Percentiles rank a stretch among this genome's conserved stretches.
Conservation (phyloP, 1,140 invertebrate species). For the Ooceraea biroi region DNA sequence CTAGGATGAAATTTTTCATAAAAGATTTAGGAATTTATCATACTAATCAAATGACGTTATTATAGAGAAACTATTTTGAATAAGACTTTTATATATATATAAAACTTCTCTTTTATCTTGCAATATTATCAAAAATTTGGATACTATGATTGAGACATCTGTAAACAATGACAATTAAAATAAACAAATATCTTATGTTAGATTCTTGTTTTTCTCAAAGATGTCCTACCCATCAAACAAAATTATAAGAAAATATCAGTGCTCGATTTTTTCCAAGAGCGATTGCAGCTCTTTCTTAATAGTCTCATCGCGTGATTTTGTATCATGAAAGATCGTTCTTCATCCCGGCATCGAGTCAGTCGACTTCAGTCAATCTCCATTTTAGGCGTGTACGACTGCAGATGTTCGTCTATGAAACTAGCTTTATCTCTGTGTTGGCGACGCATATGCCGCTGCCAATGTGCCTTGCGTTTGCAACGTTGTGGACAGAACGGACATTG, state of each 20-base stretch:
- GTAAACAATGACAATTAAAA: neutral
- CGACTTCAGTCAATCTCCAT: constrained; percentile 63
- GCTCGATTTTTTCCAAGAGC: neutral
- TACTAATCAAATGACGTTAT: too few species aligned
- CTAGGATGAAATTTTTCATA: neutral
- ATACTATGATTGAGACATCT: neutral
- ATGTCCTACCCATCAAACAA: neutral
- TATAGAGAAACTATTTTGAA: neutral
- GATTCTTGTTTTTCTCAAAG: neutral
- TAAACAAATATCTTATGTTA: neutral
- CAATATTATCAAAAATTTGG: neutral
- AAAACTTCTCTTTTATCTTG: neutral
- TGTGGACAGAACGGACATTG: constrained; percentile 89
- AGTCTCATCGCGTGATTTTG: constrained; percentile 11
- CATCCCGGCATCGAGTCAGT: neutral
- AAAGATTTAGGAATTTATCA: neutral
- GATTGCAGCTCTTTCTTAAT: too few species aligned
- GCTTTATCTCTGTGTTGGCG: constrained; percentile 87
- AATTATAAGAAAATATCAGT: constrained; percentile 12
- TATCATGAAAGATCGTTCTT: neutral
- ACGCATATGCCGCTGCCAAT: constrained; percentile 88
- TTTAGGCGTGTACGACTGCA: constrained; percentile 57
- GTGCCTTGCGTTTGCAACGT: constrained; percentile 88
- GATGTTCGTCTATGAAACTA: constrained; percentile 82
- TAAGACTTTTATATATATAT: constrained; percentile 19